Evolutionary conservation across 2,888 invertebrate species (phyloP), one percentile per base, ranked within the genome.

Genomic region (Epistrophe eligans): DNA sequence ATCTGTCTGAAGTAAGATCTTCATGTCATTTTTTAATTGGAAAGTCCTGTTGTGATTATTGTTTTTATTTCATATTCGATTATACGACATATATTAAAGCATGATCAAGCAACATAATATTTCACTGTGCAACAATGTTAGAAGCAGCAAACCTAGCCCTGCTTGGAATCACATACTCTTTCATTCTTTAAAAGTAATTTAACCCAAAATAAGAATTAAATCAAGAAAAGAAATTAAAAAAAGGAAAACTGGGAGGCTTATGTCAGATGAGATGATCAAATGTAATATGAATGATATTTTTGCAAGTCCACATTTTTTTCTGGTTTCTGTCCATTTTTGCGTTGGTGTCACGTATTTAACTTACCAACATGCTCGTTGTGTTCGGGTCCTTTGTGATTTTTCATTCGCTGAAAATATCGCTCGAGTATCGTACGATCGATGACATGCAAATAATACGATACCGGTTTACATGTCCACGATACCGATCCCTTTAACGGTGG

Each of bases 391-490:
- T 96, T 97, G 91, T 97, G 97, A 93, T 97, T 98, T 94, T 98
- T 98, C 94, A 98, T 95, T 93, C 97, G 96, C 94, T 97, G 97
- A 94, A 99, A 99, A 94, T 99, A 99, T 93, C 98, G 96, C 95
- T 99, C 99, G 93, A 98, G 94, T 94, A 98, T 98, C 90, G 98
- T 98, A 92, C 99, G 96, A 95, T 99, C 99, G 92, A 99, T 99
- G 91, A 97, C 96, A 94, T 99, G 99, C 90, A 99, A 95, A 94
- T 98, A 99, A 94, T 99, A 99, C 89, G 98, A 98, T 90, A 99
- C 99, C 71, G 99, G 98, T 93, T 98, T 99, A 89, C 98, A 98
- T 84, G 99, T 99, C 99, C 99, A 99, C 19, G 99, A 99, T 84
- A 99, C 99, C 13, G 98, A 98, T 89, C 98, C 98, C 91, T 97